These are phyloP conservation scores for Pygoscelis adeliae DNA, from an alignment of 2,113 vertebrate species.

Conservation along the genomic window DNA sequence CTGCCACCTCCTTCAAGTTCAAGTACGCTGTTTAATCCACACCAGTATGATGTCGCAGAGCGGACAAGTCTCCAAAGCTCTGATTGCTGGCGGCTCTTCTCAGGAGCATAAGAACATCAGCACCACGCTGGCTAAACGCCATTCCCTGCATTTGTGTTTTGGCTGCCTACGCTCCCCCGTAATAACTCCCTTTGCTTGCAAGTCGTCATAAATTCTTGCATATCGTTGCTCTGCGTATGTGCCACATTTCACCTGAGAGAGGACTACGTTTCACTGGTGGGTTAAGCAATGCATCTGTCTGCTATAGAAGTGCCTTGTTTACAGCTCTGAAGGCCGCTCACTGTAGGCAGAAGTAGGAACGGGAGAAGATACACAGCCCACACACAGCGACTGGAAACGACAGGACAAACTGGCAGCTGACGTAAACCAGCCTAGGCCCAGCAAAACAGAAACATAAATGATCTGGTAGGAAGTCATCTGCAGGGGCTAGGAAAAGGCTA, in stretches of 20 bases:
- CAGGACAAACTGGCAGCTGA: background rate
- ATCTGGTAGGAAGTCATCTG: background rate
- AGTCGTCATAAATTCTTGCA: background rate
- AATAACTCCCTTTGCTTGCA: background rate
- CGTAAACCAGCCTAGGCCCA: background rate
- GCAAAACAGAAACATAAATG: background rate
- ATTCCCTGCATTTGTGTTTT: background rate
- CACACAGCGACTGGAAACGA: background rate
- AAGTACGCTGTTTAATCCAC: background rate
- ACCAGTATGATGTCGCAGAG: background rate
- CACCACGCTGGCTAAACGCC: background rate
- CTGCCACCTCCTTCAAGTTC: background rate
- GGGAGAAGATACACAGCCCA: background rate
- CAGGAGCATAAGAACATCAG: background rate
- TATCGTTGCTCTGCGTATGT: rapidly evolving
- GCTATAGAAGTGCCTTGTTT: background rate
- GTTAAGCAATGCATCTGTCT: background rate
- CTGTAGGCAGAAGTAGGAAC: background rate
- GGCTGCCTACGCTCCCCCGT: rapidly evolving
- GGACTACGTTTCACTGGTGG: background rate
- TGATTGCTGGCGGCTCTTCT: background rate
- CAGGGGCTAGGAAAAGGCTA: background rate
- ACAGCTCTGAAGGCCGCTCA: background rate
- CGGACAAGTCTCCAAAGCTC: background rate
- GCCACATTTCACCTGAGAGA: background rate